Evolutionary conservation across 1,140 invertebrate genomes (phyloP), one percentile per base, ranked within the genome.

Genomic region (Bombyx mandarina): DNA sequence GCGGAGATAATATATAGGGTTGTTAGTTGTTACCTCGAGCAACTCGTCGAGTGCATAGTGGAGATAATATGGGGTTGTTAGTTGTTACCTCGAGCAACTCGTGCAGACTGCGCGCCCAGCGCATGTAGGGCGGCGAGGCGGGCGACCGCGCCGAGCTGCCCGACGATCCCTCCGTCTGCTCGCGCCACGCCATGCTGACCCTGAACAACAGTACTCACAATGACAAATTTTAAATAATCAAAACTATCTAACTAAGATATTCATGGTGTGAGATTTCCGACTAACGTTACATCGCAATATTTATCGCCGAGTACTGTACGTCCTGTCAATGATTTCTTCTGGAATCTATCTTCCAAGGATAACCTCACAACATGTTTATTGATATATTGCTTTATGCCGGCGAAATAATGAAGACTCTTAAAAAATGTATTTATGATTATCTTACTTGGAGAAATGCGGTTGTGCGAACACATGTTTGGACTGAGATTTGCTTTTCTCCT

Each of bases 21-120:
- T 3, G 45, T 47, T 47, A 47, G 42, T 26, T 18, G 49, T 18
- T 22, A 88, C 86, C 79, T 92, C 90, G 61, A 98, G 90, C 62
- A 98, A 88, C 71, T 91, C 90, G 74, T 93, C 9, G 8, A 43
- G 6, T n/a, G 53, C 12, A 18, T 18, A n/a, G 6, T 26, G 1
- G 10, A 9, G 49, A 48, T 6, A 48, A 48, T 48, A 48, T 48
- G 12, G 48, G 42, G n/a, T 47, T 3, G 45, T 47, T 47, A 47
- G 42, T 26, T 18, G 49, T 18, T 22, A 88, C 86, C 79, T 92
- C 90, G 61, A 98, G 90, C 62, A 98, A 88, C 71, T 91, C 90
- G 74, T 93, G 92, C 63, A 98, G 89, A 73, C 93, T 94, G 68
- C 93, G 90, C 26, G 96, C 94, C 96, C 96, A 98, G 77, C 93